Base-by-base conservation (phyloP, 1,140 invertebrate species). In the Pseudomyrmex flavicornis region DNA sequence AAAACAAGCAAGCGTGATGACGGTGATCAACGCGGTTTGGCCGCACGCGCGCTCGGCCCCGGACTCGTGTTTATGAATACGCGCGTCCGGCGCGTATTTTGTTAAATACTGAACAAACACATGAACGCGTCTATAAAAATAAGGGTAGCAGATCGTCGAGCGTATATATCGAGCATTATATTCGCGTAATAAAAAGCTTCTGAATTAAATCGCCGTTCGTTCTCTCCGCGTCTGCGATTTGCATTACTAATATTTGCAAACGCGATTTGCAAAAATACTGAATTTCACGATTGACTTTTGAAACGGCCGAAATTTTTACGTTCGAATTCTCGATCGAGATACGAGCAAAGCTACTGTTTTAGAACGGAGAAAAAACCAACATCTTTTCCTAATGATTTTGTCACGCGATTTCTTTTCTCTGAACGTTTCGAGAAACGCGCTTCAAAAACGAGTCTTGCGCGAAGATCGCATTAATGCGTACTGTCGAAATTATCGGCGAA, bases 401-500 rank as follows among this genome's bases (percentile, higher is more conserved):
- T 0, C 35, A 35, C 35, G 35, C 35, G 35, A 7, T 35, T 35
- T 5, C 7, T 35, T 35, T 35, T 0, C 35, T 35, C 35, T 0
- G 35, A 35, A 5, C 35, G 5, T 35, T 35, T 35, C 35, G 35
- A 35, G 5, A 35, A 35, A 35, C 35, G 35, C 35, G 35, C 35
- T 35, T 35, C 35, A 7, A 35, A 5, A 35, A 35, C 35, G 35
- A 35, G 5, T 35, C 35, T 35, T 7, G 35, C 35, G 35, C 0
- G 35, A 4, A 7, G 35, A 35, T 35, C 35, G 35, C 35, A 35
- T 35, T 35, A 35, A 35, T 35, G 35, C 4, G 35, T 73, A 63
- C 54, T 75, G 54, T 35, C 75, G 61, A 87, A 91, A 93, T 93
- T 93, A 93, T 93, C 91, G 92, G 86, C 85, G 89, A 93, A 93